phyloP scores from a whole-genome alignment of 2,888 invertebrate species.

The Trissolcus japonicus region DNA sequence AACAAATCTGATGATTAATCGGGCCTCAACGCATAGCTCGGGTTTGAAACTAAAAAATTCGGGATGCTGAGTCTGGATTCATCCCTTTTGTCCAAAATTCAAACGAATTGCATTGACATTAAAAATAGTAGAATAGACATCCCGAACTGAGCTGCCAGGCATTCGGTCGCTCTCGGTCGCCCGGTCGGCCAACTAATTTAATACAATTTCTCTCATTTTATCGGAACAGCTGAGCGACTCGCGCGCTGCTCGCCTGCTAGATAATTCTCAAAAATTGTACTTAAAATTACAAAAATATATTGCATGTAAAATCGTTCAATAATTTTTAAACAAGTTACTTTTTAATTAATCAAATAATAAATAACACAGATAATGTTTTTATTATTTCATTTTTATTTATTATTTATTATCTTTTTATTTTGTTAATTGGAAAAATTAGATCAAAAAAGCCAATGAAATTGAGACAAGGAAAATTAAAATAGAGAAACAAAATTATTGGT shows the following conservation, averaged over 20 bases:
- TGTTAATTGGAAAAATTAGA: too few species aligned
- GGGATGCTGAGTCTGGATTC: constrained; percentile 28
- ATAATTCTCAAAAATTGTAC: too few species aligned
- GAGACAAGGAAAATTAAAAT: too few species aligned
- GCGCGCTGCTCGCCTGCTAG: background rate
- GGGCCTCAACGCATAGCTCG: background rate
- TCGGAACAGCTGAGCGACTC: constrained; percentile 24
- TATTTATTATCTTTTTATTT: too few species aligned
- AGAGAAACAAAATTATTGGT: too few species aligned
- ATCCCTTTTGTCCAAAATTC: constrained; percentile 33
- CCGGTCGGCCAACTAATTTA: constrained; percentile 41
- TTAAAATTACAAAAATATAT: too few species aligned
- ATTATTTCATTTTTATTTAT: too few species aligned
- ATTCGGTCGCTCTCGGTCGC: constrained; percentile 55
- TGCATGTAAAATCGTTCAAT: too few species aligned
- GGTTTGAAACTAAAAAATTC: constrained; percentile 21
- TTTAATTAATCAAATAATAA: too few species aligned
- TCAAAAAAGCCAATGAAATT: too few species aligned
- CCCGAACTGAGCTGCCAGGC: constrained; percentile 61
- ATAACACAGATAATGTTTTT: too few species aligned
- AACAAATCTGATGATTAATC: constrained; percentile 17
- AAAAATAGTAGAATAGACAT: constrained; percentile 67
- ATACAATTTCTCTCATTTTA: constrained; percentile 17
- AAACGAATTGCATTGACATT: constrained; percentile 60
- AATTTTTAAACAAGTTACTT: too few species aligned